Evolutionary conservation across 2,888 invertebrate species (phyloP), one percentile per base, ranked within the genome.

Genomic region (Kryphioiulus occultus): DNA sequence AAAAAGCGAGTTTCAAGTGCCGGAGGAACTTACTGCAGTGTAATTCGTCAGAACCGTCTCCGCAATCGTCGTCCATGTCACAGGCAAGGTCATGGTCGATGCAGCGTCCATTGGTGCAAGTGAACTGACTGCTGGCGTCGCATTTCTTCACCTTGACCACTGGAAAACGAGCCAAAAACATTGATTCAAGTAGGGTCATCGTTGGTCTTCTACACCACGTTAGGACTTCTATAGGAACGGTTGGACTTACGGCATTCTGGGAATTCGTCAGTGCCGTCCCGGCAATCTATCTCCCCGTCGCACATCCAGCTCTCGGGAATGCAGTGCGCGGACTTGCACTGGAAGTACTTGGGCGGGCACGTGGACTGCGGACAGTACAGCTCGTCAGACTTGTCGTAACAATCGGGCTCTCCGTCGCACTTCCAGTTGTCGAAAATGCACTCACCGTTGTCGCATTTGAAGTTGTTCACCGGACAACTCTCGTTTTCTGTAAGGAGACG

Each of bases 341-440:
- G 89, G 89, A 92, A 93, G 53, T 90, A 89, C 12, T 59, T 94
- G 94, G 90, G 95, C 94, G 88, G 94, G 92, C 85, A 87, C 17
- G 85, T 85, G 22, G 53, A 89, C 15, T 90, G 87, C 1, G 84
- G 84, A 90, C 93, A 93, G 87, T 92, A 90, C 2, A 89, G 59
- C 90, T 94, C 93, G 91, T 94, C 94, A 15, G 93, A 92, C 0
- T 91, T 91, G 90, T 93, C 93, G 17, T 88, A 88, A 89, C 94
- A 94, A 89, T 94, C 94, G 44, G 92, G 90, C 19, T 91, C 88
- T 0, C 92, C 92, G 90, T 95, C 94, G 89, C 95, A 95, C 59
- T 93, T 90, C 88, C 83, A 86, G 22, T 39, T 15, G 32, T 83
- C 19, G n/a, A 19, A 30, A 53, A 95, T 92, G 89, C 95, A 95